Conservation (phyloP, 2,113 vertebrate species). For the Anser brachyrhynchus region DNA sequence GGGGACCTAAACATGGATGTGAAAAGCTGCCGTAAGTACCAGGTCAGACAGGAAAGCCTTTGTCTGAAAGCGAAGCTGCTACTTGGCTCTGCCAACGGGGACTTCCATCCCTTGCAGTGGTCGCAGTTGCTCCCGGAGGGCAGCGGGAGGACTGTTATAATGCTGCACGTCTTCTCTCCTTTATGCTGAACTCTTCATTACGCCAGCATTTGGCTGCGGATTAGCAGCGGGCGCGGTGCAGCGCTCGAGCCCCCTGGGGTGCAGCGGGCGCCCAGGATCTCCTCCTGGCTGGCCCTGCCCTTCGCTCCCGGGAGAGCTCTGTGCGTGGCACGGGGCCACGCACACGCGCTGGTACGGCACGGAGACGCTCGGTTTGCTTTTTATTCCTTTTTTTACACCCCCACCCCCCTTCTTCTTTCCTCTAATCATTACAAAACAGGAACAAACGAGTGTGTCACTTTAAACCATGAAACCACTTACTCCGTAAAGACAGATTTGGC, state of each 20-base stretch:
- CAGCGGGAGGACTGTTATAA: conserved; percentile 42
- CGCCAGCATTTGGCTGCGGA: neutral
- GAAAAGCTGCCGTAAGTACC: neutral
- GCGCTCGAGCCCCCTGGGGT: neutral
- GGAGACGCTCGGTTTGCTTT: conserved; percentile 1
- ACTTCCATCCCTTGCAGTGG: neutral
- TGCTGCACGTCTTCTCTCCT: conserved; percentile 48
- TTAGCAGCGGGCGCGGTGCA: neutral
- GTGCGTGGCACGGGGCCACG: neutral
- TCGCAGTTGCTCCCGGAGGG: conserved; percentile 5
- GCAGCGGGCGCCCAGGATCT: neutral
- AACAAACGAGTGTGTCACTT: conserved; percentile 71
- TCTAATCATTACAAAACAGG: conserved; percentile 62
- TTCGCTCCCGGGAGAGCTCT: neutral
- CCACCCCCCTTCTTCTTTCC: neutral
- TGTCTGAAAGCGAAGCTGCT: neutral
- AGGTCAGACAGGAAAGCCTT: neutral
- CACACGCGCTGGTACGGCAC: fast-evolving
- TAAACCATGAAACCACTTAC: conserved; percentile 67
- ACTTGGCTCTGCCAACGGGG: neutral
- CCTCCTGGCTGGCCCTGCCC: neutral
- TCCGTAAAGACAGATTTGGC: conserved; percentile 57
- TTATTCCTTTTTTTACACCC: neutral
- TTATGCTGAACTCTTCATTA: conserved; percentile 38
- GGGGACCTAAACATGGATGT: neutral